Evolutionary conservation across 1,140 invertebrate genomes (phyloP), one percentile per base, ranked within the genome.

Genomic region (Hyles vespertilio): DNA sequence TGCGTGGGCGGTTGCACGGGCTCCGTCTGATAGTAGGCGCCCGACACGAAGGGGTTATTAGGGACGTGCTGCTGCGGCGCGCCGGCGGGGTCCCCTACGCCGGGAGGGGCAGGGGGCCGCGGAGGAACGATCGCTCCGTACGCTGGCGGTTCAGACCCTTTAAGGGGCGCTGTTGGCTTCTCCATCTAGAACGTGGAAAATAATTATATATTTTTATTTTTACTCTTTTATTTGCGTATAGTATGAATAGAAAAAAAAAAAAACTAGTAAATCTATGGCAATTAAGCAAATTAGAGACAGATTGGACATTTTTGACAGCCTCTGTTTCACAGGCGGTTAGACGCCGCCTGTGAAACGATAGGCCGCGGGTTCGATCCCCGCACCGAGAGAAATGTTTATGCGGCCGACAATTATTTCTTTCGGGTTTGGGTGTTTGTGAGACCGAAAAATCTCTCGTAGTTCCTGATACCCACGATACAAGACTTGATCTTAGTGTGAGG

Each of bases 21-120:
- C 77, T 93, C 92, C 4, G 84, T 80, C 62, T 90, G 86, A 63
- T 86, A 87, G 49, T 84, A 75, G 7, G 82, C 83, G 2, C 84
- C 84, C 0, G 82, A 82, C 10, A 92, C 90, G 77, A 93, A 93
- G 2, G 92, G 92, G 78, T 93, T 93, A 63, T 91, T 92, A 52
- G 91, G 87, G 51, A 91, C 91, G 64, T 91, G 89, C 47, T 86
- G 74, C 44, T 79, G 69, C 54, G 68, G 34, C 66, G 65, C 34
- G 61, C 5, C 22, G 22, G 22, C 22, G 22, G 22, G 22, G 22
- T 22, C 22, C 22, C 22, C 22, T 22, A 22, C 22, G 22, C 22
- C 36, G 75, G 76, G 69, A 4, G 87, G 82, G 7, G 74, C 71
- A 1, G 81, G 69, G 0, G 75, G 86, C 10, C 79, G 73, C 22